Percentiles rank a stretch among this genome's conserved stretches.
Conservation (phyloP, 1,140 invertebrate species). For the Drosophila grimshawi region DNA sequence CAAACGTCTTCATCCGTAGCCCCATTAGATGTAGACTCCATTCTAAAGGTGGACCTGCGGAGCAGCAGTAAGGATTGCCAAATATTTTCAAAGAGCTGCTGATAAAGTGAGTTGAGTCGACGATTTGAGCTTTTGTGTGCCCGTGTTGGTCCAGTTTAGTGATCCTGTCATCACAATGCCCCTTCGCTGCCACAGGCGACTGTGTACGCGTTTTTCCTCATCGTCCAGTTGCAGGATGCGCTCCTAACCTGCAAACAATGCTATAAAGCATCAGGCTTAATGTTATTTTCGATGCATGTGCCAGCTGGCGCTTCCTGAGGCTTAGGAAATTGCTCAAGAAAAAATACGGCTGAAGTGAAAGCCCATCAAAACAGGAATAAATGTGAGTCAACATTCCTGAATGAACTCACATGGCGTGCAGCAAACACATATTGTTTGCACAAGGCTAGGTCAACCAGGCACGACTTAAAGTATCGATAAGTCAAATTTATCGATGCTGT, state of each 20-base stretch:
- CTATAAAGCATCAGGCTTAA: background rate
- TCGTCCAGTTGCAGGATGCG: conserved; percentile 13
- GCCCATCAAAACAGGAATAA: background rate
- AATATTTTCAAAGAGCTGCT: conserved; percentile 26
- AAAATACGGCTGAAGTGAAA: background rate
- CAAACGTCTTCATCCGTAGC: background rate
- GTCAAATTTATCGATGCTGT: background rate
- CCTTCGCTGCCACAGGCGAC: conserved; percentile 11
- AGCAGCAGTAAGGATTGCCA: conserved; percentile 8
- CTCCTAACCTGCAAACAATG: background rate
- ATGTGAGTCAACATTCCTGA: background rate
- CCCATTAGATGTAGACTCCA: too few species aligned
- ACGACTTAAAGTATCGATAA: background rate
- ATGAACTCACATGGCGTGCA: background rate
- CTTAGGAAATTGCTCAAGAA: background rate
- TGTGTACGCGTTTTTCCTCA: background rate
- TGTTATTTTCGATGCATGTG: background rate
- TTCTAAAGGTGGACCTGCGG: background rate
- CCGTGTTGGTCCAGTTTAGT: conserved; percentile 45
- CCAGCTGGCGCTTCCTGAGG: background rate
- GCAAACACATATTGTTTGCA: too few species aligned
- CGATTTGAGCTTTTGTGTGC: conserved; percentile 30
- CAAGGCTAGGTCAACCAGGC: too few species aligned
- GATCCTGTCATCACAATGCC: conserved; percentile 41
- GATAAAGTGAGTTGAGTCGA: background rate